Evolutionary conservation across 2,888 invertebrate genomes (phyloP), one percentile per base, ranked within the genome.

Genomic region (Halictus quadricinctus): DNA sequence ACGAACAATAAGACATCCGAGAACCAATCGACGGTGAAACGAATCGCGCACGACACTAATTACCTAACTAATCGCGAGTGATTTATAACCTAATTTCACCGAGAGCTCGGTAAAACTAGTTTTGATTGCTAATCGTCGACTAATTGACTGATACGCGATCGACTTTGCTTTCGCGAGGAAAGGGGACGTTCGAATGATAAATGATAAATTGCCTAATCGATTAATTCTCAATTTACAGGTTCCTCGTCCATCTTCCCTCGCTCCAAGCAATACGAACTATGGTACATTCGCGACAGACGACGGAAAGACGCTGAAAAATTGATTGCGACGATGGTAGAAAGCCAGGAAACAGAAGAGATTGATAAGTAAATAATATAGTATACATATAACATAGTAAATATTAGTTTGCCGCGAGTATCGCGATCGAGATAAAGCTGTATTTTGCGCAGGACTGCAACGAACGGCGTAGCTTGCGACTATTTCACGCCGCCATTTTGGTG

Each of bases 11-110:
- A 79, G 43, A 70, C 66, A 80, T 70, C 41, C 77, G 41, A 79
- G 84, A 85, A 74, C 36, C 66, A 86, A 88, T 87, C 75, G 64
- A 69, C 64, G 60, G 60, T 36, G 36, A 36, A 46, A 36, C 41
- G 80, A 79, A 74, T 66, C 74, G 81, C 50, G 46, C 69, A 58
- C 77, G 82, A 78, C 87, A 86, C 76, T 88, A 88, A 88, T 88
- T 86, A 41, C 36, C 29, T 87, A 87, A 88, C 86, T 66, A 87
- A 64, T 84, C 73, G 60, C 43, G 79, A 75, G 75, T 48, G 75
- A 83, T 80, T 75, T 82, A 66, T 74, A 86, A 82, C 80, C 86
- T 46, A 76, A 76, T 80, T 87, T 76, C 41, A 70, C 2, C 54
- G 7, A 15, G 29, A 29, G 50, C 43, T 60, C 4, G 43, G 15